These are phyloP conservation scores for Enteromius fasciolatus DNA, from an alignment of 2,797 vertebrate species.

Conservation along the genomic window DNA sequence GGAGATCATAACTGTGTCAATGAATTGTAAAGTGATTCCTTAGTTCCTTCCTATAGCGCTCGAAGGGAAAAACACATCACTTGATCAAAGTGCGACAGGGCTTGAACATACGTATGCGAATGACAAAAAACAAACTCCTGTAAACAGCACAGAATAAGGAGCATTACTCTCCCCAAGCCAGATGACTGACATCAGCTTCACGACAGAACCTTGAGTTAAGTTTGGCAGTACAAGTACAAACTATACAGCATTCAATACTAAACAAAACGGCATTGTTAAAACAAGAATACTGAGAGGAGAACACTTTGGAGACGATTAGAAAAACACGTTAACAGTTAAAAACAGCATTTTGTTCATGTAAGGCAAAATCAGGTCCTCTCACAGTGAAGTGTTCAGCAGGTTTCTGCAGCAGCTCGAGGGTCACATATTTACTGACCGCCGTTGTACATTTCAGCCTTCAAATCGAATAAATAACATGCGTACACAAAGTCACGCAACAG, in stretches of 20 bases:
- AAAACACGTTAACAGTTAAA: conserved; percentile 82
- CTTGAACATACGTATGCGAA: conserved; percentile 38
- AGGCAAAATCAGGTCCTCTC: conserved; percentile 88
- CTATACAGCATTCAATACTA: conserved; percentile 49
- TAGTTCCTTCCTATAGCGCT: conserved; percentile 39
- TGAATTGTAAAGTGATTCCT: conserved; percentile 35
- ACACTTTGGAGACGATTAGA: conserved; percentile 78
- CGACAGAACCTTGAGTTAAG: conserved; percentile 47
- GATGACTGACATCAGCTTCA: conserved; percentile 47
- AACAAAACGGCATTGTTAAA: conserved; percentile 55
- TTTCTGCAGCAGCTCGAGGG: conserved; percentile 59
- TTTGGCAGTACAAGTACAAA: conserved; percentile 50
- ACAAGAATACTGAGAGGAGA: conserved; percentile 65
- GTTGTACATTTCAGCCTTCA: conserved; percentile 44
- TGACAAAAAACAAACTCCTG: conserved; percentile 53
- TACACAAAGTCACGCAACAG: conserved; percentile 26
- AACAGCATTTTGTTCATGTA: conserved; percentile 82
- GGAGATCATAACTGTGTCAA: conserved; percentile 23
- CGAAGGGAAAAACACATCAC: conserved; percentile 23
- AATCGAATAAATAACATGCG: conserved; percentile 31
- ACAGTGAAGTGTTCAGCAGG: conserved; percentile 83
- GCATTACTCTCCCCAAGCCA: conserved; percentile 61
- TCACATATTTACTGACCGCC: conserved; percentile 44
- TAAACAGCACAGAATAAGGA: conserved; percentile 61
- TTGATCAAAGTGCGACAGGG: conserved; percentile 50